Evolutionary conservation across 2,797 vertebrate species (phyloP), one percentile per base, ranked within the genome.

Genomic region (Urophycis tenuis): DNA sequence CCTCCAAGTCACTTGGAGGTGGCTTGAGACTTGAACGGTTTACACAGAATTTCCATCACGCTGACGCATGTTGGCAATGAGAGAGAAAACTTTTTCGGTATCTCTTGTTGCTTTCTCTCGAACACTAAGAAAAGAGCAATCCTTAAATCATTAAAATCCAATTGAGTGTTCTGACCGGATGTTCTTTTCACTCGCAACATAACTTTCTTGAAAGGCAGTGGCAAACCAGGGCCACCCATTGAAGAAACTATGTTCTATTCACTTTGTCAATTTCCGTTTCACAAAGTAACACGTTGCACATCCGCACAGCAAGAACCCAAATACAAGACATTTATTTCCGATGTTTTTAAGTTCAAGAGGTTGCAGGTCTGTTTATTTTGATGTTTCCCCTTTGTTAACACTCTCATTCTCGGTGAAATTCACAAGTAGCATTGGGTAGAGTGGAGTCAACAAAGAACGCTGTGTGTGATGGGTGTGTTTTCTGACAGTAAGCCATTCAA

Each of bases 211-310:
- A 81, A 79, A 75, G 79, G 78, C 70, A n/a, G 74, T 36, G 45
- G 6, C 76, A 79, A 87, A 84, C 73, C 71, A 53, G 36, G 70
- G 39, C 41, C 64, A 84, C 80, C 79, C 75, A 76, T 76, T 71
- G 74, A 81, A 71, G 30, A 32, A 29, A 35, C 36, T n/a, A 70
- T 3, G 22, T 60, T 25, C n/a, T 9, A n/a, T 60, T 25, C 22
- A n/a, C 53, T 41, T 41, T 79, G 77, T 70, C 60, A 64, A 36
- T 76, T 84, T 84, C 53, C 74, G 81, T 81, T 60, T 75, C 39
- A 75, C 7, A 12, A 72, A 74, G n/a, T n/a, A 60, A n/a, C 22
- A 60, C 22, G 53, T 25, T 60, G 53, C 22, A 19, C 3, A 45
- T 25, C 22, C 53, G 5, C 22, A 25, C 53, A 60, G 53, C 53